These are phyloP conservation scores for Tachuris rubrigastra DNA, from an alignment of 2,113 vertebrate species.

Conservation along the genomic window DNA sequence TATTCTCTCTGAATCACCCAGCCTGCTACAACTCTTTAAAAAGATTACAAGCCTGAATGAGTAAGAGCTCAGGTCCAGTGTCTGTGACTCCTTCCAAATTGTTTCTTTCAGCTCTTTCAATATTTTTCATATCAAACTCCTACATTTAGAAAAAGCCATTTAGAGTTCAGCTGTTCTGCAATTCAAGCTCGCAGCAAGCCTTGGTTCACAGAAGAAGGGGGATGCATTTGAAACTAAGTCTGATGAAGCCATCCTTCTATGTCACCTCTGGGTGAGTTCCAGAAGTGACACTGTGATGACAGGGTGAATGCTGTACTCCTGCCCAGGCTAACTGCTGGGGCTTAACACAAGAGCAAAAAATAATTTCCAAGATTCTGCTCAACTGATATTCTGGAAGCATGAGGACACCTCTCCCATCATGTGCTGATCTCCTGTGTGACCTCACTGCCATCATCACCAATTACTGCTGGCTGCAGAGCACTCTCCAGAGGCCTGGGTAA, in stretches of 20 bases:
- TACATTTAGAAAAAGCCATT: conserved; percentile 23
- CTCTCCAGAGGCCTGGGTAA: background rate
- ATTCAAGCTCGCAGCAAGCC: background rate
- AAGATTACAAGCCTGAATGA: conserved; percentile 35
- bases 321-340: background rate
- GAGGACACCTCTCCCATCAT: background rate
- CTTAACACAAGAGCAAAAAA: background rate
- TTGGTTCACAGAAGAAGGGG: background rate
- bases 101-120: conserved; percentile 41
- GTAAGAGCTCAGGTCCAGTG: background rate
- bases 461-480: background rate
- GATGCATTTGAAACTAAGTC: background rate
- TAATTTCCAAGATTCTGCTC: background rate
- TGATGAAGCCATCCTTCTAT: conserved; percentile 17
- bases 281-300: background rate
- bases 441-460: background rate
- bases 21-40: conserved; percentile 15
- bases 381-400: background rate
- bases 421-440: background rate
- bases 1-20: conserved; percentile 24
- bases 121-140: conserved; percentile 36
- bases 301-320: background rate
- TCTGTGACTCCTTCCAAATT: conserved; percentile 32
- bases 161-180: conserved; percentile 1
- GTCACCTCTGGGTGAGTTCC: background rate